Conservation (phyloP, 2,113 vertebrate species). For the Cavia aperea region DNA sequence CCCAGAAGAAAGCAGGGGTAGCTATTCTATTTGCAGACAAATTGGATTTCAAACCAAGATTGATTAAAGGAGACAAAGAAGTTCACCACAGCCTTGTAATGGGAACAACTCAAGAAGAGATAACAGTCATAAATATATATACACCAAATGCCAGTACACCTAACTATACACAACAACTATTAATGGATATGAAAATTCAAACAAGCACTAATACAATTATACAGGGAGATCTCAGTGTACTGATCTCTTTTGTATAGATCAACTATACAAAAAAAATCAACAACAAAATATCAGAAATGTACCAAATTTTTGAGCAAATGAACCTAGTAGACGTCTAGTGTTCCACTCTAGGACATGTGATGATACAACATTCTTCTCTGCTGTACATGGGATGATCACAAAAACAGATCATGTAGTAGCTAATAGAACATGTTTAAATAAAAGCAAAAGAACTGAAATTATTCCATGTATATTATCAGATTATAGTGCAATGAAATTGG, state of each 20-base stretch:
- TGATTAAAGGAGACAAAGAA: neutral
- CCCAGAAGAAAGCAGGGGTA: neutral
- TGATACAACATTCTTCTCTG: neutral
- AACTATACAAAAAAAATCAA: neutral
- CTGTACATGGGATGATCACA: neutral
- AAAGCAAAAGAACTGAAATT: neutral
- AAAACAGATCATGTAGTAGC: neutral
- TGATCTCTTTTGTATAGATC: neutral
- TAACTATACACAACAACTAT: neutral
- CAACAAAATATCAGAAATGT: neutral
- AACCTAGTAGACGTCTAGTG: neutral
- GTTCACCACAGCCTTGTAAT: neutral
- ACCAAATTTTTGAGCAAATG: neutral
- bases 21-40: neutral
- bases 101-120: too few species aligned
- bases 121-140: too few species aligned
- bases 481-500: neutral
- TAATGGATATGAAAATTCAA: neutral
- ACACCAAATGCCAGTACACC: neutral
- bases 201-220: neutral
- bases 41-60: neutral
- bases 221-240: neutral
- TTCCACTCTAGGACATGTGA: neutral
- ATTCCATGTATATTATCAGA: neutral
- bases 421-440: neutral